Evolutionary conservation across 2,113 vertebrate species (phyloP).

Genomic region (Donacobius atricapilla): DNA sequence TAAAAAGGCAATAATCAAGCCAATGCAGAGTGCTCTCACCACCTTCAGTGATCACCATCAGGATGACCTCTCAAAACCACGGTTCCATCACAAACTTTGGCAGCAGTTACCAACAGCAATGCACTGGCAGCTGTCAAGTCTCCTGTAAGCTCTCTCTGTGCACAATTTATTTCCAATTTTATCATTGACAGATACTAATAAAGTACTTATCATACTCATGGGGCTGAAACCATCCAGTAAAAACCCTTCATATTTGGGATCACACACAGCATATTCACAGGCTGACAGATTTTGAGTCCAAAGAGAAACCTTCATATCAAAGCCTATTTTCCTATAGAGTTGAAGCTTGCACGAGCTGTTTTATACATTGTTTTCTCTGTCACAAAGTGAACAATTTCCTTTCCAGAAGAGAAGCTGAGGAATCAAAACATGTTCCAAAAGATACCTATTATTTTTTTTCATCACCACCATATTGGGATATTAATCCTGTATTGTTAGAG

Average conservation of each 20-base stretch:
- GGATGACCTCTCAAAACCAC: not conserved
- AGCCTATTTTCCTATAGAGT: not conserved
- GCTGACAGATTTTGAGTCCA: not conserved
- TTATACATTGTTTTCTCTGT: not conserved
- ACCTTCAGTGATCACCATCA: not conserved
- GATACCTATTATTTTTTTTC: not conserved
- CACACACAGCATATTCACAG: not conserved
- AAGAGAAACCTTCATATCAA: not conserved
- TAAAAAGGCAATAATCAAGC: not conserved
- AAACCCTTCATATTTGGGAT: not conserved
- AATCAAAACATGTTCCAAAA: not conserved
- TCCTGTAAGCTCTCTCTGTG: not conserved
- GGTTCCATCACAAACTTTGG: not conserved
- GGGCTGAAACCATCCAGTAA: not conserved
- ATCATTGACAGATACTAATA: not conserved
- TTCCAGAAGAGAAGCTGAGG: not conserved
- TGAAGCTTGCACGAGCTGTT: not conserved
- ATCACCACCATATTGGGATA: not conserved
- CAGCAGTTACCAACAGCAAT: not conserved
- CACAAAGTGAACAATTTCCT: not conserved
- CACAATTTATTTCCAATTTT: not conserved
- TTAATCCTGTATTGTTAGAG: not conserved
- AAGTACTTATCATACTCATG: not conserved
- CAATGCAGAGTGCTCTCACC: not conserved
- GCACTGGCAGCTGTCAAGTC: rapidly evolving